Percentiles rank a stretch among this genome's conserved stretches.
phyloP scores from a whole-genome alignment of 2,888 invertebrate genomes.

The Blastobasis lacticolella region DNA sequence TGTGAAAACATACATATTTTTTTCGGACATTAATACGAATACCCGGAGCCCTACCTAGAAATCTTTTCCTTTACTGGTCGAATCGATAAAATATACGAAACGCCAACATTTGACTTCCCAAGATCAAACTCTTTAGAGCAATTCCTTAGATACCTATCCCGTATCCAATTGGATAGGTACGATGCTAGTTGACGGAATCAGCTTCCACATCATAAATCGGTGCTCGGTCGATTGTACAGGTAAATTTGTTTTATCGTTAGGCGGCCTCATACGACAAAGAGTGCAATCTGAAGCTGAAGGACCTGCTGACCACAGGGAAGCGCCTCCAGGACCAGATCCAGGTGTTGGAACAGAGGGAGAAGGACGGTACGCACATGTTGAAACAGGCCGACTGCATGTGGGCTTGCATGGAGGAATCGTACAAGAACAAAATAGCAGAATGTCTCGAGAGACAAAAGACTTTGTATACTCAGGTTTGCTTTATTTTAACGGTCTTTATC shows the following conservation, averaged over 20 bases:
- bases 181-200: neutral
- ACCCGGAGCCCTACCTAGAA: no score
- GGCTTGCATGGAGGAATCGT: slow-evolving; percentile 64
- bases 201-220: neutral
- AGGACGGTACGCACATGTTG: slow-evolving; percentile 64
- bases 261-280: slow-evolving; percentile 47
- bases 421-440: slow-evolving; percentile 49
- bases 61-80: neutral
- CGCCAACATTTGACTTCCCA: neutral
- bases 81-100: neutral
- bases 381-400: slow-evolving; percentile 75
- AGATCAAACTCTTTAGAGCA: neutral
- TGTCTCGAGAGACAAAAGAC: slow-evolving; percentile 39
- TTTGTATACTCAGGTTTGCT: slow-evolving; percentile 18
- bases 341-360: slow-evolving; percentile 74
- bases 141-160: neutral
- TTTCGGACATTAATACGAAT: no score
- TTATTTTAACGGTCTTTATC: no score
- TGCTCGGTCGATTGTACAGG: neutral
- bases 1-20: no score
- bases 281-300: slow-evolving; percentile 53
- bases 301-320: slow-evolving; percentile 68
- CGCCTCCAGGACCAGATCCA: slow-evolving; percentile 67
- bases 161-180: neutral
- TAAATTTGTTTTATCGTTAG: slow-evolving; percentile 19